A percentile compares a stretch with the other conserved stretches of the same genome.
These are phyloP conservation scores for Rutpela maculata DNA, from an alignment of 2,888 invertebrate genomes.

Conservation along the genomic window DNA sequence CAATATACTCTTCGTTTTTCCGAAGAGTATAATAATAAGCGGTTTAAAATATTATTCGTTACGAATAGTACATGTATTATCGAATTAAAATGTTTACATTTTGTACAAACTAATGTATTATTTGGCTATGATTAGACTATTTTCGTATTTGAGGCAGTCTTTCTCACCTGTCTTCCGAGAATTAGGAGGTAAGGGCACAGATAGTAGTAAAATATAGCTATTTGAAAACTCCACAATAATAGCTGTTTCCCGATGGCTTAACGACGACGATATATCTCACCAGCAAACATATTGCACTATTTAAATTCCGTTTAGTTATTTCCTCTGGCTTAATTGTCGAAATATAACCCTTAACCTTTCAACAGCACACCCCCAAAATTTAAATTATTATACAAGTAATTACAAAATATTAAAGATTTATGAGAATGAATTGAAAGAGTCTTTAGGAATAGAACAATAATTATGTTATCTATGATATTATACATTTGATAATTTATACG, in stretches of 20 bases:
- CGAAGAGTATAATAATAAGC: no score
- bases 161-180: conserved; percentile 41
- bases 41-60: no score
- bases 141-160: conserved; percentile 20
- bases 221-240: conserved; percentile 55
- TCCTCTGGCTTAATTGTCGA: conserved; percentile 56
- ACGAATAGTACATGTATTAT: no score
- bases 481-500: background rate
- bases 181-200: conserved; percentile 25
- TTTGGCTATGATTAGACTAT: background rate
- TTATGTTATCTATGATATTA: background rate
- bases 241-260: conserved; percentile 58
- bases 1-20: no score
- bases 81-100: no score
- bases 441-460: background rate
- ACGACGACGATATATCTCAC: conserved; percentile 58
- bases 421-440: background rate
- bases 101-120: background rate
- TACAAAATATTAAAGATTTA: conserved; percentile 50
- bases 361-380: conserved; percentile 55
- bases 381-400: conserved; percentile 57
- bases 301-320: conserved; percentile 56
- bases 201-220: conserved; percentile 42
- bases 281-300: conserved; percentile 57
- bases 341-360: conserved; percentile 60